Evolutionary conservation across 2,797 vertebrate species (phyloP), one percentile per base, ranked within the genome.

Genomic region (Sebastes trivittatus): DNA sequence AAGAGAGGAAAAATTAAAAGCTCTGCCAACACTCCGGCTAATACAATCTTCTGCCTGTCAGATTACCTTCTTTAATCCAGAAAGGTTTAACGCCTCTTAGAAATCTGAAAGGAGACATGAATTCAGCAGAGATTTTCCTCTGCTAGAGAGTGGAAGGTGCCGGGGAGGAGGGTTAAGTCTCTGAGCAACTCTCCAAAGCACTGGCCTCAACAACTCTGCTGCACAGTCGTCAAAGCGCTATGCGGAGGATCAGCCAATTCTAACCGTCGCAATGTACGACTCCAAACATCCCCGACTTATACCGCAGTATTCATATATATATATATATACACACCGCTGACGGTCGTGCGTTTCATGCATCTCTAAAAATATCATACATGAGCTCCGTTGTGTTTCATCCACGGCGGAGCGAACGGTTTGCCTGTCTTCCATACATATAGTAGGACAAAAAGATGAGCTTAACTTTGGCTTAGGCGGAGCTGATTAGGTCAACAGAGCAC

Each of bases 1-100:
- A 89, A 82, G 80, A 90, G 93, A 85, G 84, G 83, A 92, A 87
- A 92, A 91, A 94, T 92, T 89, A 94, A 94, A 94, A 95, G 92
- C 94, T 95, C 92, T 95, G 95, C 94, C 94, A 94, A 94, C 93
- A 89, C 92, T 94, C 88, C 11, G 66, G 91, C 91, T 95, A 95
- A 96, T 95, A 95, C 95, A 94, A 95, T 95, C 94, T 94, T 93
- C 95, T 95, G 94, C 94, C 95, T 95, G 95, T 95, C 95, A 95
- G 94, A 95, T 95, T 95, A 94, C 90, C 92, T 92, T 90, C 91
- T 95, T 95, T 96, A 96, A 96, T 96, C 95, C 95, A 93, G 91
- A 89, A 93, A 94, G 94, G 94, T 95, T 95, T 95, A 94, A 94
- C 88, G 92, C 93, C 94, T 94, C 93, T 94, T 93, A 93, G 91